phyloP scores from a whole-genome alignment of 2,113 vertebrate genomes.

The Clupea harengus region DNA sequence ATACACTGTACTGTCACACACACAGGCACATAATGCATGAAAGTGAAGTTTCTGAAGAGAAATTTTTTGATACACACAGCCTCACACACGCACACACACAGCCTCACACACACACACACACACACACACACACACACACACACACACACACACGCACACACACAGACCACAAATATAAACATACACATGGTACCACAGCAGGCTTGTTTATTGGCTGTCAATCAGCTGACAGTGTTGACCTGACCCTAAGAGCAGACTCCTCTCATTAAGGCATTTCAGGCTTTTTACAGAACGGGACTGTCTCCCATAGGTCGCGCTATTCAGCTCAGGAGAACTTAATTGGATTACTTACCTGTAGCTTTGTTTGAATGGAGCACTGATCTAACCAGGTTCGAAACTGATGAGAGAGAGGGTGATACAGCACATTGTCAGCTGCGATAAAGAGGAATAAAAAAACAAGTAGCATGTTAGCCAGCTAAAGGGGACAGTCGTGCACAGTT shows the following conservation, averaged over 20 bases:
- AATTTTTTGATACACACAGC: neutral
- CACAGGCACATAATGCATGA: neutral
- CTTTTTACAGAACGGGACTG: neutral
- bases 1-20: neutral
- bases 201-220: neutral
- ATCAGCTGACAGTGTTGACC: neutral
- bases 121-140: neutral
- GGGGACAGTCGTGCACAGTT: neutral
- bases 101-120: neutral
- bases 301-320: neutral
- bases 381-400: neutral
- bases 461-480: neutral
- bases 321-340: slow-evolving; percentile 10
- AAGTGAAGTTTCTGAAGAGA: too few relatives aligned
- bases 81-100: too few relatives aligned
- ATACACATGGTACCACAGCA: neutral
- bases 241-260: neutral
- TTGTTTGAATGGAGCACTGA: neutral
- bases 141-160: neutral
- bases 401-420: neutral
- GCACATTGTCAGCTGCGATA: neutral
- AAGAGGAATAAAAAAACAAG: neutral
- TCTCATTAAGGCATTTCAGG: neutral
- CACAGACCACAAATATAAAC: neutral
- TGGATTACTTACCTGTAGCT: slow-evolving; percentile 14